These are phyloP conservation scores for Sweltsa coloradensis DNA, from an alignment of 1,140 invertebrate genomes.

Conservation along the genomic window DNA sequence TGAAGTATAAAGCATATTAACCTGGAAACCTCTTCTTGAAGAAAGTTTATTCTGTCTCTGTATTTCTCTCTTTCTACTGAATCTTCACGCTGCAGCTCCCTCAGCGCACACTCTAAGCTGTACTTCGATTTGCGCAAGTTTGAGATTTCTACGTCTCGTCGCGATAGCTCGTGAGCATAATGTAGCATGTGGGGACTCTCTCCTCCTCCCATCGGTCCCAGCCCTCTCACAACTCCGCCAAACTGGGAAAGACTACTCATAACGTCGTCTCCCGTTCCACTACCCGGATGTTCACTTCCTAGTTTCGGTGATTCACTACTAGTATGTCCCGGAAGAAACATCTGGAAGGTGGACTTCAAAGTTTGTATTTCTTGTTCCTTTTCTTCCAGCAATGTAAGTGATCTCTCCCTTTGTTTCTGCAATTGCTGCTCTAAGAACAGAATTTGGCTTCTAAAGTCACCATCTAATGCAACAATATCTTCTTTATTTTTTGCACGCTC, in stretches of 20 bases:
- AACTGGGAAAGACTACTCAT: constrained; percentile 2
- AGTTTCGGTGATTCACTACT: background rate
- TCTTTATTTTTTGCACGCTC: constrained; percentile 46
- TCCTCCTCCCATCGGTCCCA: constrained; percentile 22
- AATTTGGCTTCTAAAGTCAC: constrained; percentile 42
- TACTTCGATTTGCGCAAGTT: constrained; percentile 57
- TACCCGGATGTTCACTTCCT: background rate
- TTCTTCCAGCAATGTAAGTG: constrained; percentile 60
- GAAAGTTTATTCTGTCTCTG: constrained; percentile 38
- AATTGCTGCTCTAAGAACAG: constrained; percentile 57
- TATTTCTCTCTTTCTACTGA: constrained; percentile 41
- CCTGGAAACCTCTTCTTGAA: constrained; percentile 48
- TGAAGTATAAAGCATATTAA: constrained; percentile 19
- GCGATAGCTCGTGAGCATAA: constrained; percentile 70
- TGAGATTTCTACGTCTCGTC: constrained; percentile 68
- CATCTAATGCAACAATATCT: constrained; percentile 37
- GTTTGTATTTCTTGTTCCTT: constrained; percentile 66
- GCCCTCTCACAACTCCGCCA: constrained; percentile 17
- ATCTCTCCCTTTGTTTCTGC: constrained; percentile 64
- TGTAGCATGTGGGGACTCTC: constrained; percentile 59
- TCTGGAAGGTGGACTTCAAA: constrained; percentile 43
- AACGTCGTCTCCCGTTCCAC: background rate
- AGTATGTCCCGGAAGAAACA: constrained; percentile 26
- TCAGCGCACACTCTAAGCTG: constrained; percentile 49
- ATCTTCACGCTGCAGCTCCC: constrained; percentile 47